A percentile compares a stretch with the other conserved stretches of the same genome.
phyloP scores from a whole-genome alignment of 2,797 vertebrate species.

The Cynodonichthys magdalenae region DNA sequence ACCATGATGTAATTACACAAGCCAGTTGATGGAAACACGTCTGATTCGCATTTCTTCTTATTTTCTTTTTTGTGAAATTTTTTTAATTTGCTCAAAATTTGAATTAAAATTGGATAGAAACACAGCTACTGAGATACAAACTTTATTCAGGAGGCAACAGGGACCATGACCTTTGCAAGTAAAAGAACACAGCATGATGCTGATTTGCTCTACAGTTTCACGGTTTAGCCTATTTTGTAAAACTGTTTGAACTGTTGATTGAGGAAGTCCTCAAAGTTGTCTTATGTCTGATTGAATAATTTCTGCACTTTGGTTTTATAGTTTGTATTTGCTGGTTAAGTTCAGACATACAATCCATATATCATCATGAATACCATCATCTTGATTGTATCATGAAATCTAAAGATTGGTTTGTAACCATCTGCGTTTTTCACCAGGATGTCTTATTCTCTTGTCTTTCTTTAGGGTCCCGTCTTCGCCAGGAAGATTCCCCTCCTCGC shows the following conservation, averaged over 20 bases:
- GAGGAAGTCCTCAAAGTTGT: neutral
- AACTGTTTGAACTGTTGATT: neutral
- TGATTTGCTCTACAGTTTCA: too few species aligned
- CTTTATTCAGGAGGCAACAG: too few species aligned
- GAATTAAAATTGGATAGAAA: too few species aligned
- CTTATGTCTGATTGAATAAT: too few species aligned
- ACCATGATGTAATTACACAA: too few species aligned
- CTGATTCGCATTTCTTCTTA: too few species aligned
- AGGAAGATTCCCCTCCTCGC: conserved; percentile 93
- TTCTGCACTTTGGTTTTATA: neutral
- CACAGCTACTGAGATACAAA: too few species aligned
- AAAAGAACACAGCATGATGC: too few species aligned
- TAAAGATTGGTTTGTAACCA: neutral
- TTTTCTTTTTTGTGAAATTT: too few species aligned
- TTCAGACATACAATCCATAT: neutral
- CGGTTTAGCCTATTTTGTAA: neutral
- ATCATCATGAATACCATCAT: neutral
- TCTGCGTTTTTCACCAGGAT: conserved; percentile 3
- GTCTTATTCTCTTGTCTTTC: conserved; percentile 5
- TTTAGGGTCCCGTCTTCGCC: conserved; percentile 93
- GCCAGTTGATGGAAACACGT: too few species aligned
- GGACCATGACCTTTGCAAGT: too few species aligned
- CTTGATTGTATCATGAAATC: neutral
- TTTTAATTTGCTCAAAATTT: too few species aligned
- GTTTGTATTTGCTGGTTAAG: neutral